phyloP scores from a whole-genome alignment of 2,797 vertebrate species.

The Bovichtus variegatus region DNA sequence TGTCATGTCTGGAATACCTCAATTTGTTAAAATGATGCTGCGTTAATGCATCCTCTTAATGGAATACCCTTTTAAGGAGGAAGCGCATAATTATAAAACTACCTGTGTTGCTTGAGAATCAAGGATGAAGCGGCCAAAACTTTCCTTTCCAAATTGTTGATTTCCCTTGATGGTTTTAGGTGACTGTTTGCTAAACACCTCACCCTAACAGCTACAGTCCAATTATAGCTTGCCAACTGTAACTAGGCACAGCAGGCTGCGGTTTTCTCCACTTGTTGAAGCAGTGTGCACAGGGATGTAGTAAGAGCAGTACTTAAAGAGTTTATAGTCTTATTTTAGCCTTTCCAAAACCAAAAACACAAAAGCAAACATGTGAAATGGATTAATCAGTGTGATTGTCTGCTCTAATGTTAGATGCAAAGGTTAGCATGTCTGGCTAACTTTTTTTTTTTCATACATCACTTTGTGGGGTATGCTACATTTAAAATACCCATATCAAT shows the following conservation, averaged over 20 bases:
- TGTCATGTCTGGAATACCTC: constrained; percentile 23
- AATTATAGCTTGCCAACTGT: constrained; percentile 9
- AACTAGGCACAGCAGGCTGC: too few species aligned
- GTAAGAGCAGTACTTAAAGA: neutral
- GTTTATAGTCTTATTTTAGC: neutral
- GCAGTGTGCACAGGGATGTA: neutral
- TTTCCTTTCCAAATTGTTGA: constrained; percentile 4
- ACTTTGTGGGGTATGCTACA: neutral
- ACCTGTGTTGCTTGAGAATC: constrained; percentile 7
- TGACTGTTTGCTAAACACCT: constrained; percentile 10
- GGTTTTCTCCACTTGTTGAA: neutral
- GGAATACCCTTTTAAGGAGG: constrained; percentile 13
- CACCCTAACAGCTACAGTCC: neutral
- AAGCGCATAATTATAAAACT: constrained; percentile 22
- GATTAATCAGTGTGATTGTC: neutral
- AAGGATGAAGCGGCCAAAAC: constrained; percentile 16
- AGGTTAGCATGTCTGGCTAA: neutral
- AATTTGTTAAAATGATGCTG: constrained; percentile 31
- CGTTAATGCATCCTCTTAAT: constrained; percentile 7
- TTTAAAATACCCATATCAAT: neutral
- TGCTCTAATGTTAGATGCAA: neutral
- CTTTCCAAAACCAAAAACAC: neutral
- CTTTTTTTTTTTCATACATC: neutral
- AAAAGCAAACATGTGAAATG: neutral
- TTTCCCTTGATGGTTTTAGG: constrained; percentile 24